Evolutionary conservation across 2,888 invertebrate genomes (phyloP).

Genomic region (Cephonodes hylas): DNA sequence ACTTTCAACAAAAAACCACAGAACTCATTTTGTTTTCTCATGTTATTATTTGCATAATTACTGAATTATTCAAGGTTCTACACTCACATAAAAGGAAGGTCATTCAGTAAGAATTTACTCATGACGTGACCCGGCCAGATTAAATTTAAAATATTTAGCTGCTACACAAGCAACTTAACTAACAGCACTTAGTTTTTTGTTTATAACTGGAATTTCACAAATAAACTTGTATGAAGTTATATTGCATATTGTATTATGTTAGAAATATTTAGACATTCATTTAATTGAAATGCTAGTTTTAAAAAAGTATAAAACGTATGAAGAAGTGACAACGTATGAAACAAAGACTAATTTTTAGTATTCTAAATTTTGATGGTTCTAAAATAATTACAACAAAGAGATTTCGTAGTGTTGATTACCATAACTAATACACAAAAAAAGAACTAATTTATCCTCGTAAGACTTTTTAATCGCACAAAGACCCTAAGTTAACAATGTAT

Average conservation of each 20-base stretch:
- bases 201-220: conserved; percentile 7
- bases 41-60: conserved; percentile 10
- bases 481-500: too few species aligned
- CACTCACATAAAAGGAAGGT: conserved; percentile 18
- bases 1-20: background rate
- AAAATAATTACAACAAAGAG: too few species aligned
- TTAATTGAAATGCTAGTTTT: too few species aligned
- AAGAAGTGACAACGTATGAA: too few species aligned
- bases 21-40: background rate
- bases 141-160: conserved; percentile 24
- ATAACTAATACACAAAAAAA: too few species aligned
- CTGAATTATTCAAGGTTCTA: conserved; percentile 21
- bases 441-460: too few species aligned
- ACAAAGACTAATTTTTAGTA: too few species aligned
- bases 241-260: background rate
- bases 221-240: background rate
- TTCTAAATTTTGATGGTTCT: too few species aligned
- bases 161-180: conserved; percentile 18
- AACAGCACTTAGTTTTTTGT: conserved; percentile 8
- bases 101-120: conserved; percentile 28
- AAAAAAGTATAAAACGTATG: too few species aligned
- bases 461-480: too few species aligned
- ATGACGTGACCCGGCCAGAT: conserved; percentile 35
- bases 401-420: too few species aligned
- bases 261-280: too few species aligned